Evolutionary conservation across 2,113 vertebrate genomes (phyloP), one percentile per base, ranked within the genome.

Genomic region (Calyptomena viridis): DNA sequence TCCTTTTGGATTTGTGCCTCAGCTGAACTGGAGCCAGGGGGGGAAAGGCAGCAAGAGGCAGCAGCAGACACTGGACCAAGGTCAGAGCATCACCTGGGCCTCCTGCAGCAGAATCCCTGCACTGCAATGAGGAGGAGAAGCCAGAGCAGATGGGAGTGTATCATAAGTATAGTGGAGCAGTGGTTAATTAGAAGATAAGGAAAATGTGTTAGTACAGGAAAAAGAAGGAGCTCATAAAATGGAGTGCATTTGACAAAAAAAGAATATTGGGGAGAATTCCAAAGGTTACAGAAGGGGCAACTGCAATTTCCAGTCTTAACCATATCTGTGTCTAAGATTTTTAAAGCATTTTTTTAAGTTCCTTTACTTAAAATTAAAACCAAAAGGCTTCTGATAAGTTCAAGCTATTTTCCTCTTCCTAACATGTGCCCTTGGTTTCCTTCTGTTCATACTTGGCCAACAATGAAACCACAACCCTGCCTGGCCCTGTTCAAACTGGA

Each of bases 161-260:
- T 58, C 67, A 40, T 81, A 91, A 97, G 62, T 83, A 89, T 84
- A 73, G 86, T 85, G 77, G 63, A 97, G 76, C 49, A 79, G 59
- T 52, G 28, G 56, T 85, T 97, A 96, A 97, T 95, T 95, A 97
- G 92, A 91, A 93, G 96, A 95, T 96, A 96, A 92, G 72, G 64
- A 78, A 90, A 96, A 95, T 55, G 31, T 55, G 90, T 93, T 88
- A 96, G 94, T 53, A 81, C 42, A 80, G 58, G 80, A 93, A 96
- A 97, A 96, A 96, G 84, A 94, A 97, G 66, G 87, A 96, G 69
- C 76, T 96, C 35, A 92, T 92, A 96, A 94, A 89, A 94, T 71
- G 75, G 75, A 91, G 46, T 33, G 42, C 31, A 69, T 93, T 88
- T 93, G 60, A 91, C 83, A 94, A 93, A 96, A n/a, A 42, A 84